A percentile compares a stretch with the other conserved stretches of the same genome.
phyloP scores from a whole-genome alignment of 1,140 invertebrate genomes.

The Temnothorax curvispinosus region DNA sequence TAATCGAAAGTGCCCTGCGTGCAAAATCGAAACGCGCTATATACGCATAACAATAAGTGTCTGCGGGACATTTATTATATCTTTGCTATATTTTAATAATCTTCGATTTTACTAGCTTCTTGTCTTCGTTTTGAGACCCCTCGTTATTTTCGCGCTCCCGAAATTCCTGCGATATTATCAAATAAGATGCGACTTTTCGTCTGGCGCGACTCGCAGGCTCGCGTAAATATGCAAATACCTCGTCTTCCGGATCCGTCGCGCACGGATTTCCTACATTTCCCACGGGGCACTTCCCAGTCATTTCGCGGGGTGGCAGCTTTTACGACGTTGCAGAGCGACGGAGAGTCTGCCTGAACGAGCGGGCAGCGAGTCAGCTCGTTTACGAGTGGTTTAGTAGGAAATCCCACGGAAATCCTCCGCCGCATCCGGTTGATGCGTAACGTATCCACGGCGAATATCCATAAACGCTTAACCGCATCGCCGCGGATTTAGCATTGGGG shows the following conservation, averaged over 20 bases:
- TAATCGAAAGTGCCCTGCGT: neutral
- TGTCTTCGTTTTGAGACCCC: neutral
- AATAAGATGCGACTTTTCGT: neutral
- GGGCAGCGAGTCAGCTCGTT: slow-evolving; percentile 10
- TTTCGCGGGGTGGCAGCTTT: neutral
- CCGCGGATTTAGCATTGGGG: neutral
- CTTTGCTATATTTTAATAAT: neutral
- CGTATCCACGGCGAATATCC: neutral
- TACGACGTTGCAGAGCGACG: neutral
- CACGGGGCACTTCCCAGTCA: neutral
- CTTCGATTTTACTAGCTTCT: neutral
- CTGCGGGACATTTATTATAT: neutral
- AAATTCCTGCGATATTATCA: neutral
- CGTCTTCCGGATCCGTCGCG: neutral
- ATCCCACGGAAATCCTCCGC: slow-evolving; percentile 1
- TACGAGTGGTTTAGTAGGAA: slow-evolving; percentile 37
- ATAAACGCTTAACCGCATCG: slow-evolving; percentile 25
- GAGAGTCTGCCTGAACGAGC: neutral
- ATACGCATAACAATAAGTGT: neutral
- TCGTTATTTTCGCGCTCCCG: neutral
- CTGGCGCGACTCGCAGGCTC: neutral
- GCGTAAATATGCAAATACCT: neutral
- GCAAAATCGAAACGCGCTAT: neutral
- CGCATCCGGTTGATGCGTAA: slow-evolving; percentile 15
- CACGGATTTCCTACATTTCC: neutral